phyloP scores from a whole-genome alignment of 2,113 vertebrate genomes.

The Jaculus jaculus region DNA sequence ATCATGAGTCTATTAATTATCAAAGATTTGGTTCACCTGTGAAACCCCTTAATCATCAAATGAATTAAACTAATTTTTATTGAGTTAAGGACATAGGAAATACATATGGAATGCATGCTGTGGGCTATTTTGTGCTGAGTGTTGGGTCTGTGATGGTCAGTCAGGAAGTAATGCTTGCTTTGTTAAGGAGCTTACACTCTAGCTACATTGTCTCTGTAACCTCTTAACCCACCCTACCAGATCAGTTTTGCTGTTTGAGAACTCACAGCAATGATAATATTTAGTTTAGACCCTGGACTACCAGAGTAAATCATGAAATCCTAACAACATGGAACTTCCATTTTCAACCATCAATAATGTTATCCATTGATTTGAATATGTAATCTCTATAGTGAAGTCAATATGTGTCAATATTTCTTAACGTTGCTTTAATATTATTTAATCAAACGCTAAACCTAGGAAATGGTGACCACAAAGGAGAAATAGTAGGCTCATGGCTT shows the following conservation, averaged over 20 bases:
- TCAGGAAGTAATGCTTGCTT: neutral
- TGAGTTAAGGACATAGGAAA: neutral
- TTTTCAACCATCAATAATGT: neutral
- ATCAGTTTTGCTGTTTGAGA: neutral
- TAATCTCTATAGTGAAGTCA: neutral
- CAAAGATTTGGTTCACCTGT: neutral
- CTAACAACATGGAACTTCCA: too few species aligned
- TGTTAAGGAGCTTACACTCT: rapidly evolving
- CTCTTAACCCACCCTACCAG: neutral
- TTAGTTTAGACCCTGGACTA: neutral
- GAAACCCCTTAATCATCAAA: neutral
- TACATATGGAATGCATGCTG: neutral
- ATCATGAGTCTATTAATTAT: neutral
- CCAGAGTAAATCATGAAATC: neutral
- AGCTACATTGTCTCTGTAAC: too few species aligned
- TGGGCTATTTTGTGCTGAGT: neutral
- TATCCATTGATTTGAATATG: neutral
- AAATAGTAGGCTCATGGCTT: neutral
- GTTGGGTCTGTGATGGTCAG: neutral
- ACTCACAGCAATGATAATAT: neutral
- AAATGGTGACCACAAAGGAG: neutral
- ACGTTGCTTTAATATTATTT: neutral
- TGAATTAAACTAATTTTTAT: neutral
- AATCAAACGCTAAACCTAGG: neutral
- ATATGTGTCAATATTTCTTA: neutral